Conservation (phyloP, 2,113 vertebrate genomes). For the Dromiciops gliroides region DNA sequence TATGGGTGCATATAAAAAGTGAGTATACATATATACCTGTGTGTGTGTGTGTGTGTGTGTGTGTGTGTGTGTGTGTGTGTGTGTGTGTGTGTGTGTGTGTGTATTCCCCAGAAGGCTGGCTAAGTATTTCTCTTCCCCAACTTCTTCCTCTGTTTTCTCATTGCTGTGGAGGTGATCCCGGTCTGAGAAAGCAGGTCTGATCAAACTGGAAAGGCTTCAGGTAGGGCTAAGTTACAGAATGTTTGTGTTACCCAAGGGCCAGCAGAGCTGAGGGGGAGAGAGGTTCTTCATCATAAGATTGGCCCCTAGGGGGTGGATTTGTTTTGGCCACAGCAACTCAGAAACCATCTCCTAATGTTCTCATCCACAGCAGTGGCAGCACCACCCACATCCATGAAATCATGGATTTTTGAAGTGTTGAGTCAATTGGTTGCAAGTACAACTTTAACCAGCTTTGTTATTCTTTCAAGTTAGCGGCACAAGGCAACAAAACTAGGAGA, state of each 20-base stretch:
- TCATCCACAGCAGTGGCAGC: background rate
- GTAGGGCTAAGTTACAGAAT: background rate
- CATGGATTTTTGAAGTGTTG: background rate
- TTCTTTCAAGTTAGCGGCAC: background rate
- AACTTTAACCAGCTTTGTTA: background rate
- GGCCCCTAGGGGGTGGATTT: background rate
- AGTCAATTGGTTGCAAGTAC: background rate
- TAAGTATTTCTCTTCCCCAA: background rate
- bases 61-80: no score
- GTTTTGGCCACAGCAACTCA: background rate
- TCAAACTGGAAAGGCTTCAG: background rate
- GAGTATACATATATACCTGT: no score
- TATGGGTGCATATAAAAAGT: no score
- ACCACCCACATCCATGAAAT: background rate
- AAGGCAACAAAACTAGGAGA: background rate
- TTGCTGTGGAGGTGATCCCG: background rate
- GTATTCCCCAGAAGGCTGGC: background rate
- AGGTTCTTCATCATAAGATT: background rate
- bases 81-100: fast-evolving
- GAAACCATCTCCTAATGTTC: background rate
- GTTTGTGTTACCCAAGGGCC: background rate
- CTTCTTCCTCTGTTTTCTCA: background rate
- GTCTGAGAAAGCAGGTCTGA: background rate
- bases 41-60: no score
- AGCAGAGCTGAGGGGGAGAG: background rate